These are phyloP conservation scores for Decapterus maruadsi DNA, from an alignment of 2,797 vertebrate species.

Conservation along the genomic window DNA sequence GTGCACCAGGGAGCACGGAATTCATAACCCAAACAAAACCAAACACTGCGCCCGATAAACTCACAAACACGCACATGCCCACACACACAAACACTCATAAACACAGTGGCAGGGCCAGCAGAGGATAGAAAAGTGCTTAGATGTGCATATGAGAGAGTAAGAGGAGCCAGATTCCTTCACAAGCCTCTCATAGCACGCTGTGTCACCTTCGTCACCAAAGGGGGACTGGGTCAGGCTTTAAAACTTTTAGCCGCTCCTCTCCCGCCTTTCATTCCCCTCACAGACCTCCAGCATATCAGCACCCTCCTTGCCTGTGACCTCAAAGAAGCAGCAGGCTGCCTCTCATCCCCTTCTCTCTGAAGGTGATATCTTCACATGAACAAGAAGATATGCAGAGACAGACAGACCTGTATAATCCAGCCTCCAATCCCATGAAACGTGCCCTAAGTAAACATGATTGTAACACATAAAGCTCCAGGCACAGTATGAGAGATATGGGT, in stretches of 20 bases:
- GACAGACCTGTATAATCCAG: slow-evolving; percentile 26
- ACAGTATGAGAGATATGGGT: slow-evolving; percentile 27
- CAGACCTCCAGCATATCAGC: slow-evolving; percentile 57
- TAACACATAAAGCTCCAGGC: slow-evolving; percentile 49
- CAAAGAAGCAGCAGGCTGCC: slow-evolving; percentile 58
- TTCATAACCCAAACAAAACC: slow-evolving; percentile 67
- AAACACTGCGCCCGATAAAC: slow-evolving; percentile 54
- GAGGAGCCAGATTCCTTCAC: slow-evolving; percentile 69
- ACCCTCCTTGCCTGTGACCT: slow-evolving; percentile 66
- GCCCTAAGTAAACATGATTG: slow-evolving; percentile 52
- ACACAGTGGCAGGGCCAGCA: slow-evolving; percentile 36
- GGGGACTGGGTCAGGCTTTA: slow-evolving; percentile 68
- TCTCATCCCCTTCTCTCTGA: slow-evolving; percentile 63
- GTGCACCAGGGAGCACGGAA: slow-evolving; percentile 51
- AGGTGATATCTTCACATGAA: slow-evolving; percentile 50
- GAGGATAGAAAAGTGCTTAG: slow-evolving; percentile 71
- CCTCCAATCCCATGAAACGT: slow-evolving; percentile 36
- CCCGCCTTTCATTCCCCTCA: slow-evolving; percentile 57
- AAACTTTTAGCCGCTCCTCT: slow-evolving; percentile 67
- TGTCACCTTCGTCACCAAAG: slow-evolving; percentile 68
- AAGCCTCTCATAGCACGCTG: slow-evolving; percentile 61
- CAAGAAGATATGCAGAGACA: slow-evolving; percentile 47
- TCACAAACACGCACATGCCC: slow-evolving; percentile 25
- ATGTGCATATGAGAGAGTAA: slow-evolving; percentile 79
- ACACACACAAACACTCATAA: slow-evolving; percentile 37